Percentiles rank a stretch among this genome's conserved stretches.
These are phyloP conservation scores for Conus ventricosus DNA, from an alignment of 1,140 invertebrate genomes.

Conservation along the genomic window DNA sequence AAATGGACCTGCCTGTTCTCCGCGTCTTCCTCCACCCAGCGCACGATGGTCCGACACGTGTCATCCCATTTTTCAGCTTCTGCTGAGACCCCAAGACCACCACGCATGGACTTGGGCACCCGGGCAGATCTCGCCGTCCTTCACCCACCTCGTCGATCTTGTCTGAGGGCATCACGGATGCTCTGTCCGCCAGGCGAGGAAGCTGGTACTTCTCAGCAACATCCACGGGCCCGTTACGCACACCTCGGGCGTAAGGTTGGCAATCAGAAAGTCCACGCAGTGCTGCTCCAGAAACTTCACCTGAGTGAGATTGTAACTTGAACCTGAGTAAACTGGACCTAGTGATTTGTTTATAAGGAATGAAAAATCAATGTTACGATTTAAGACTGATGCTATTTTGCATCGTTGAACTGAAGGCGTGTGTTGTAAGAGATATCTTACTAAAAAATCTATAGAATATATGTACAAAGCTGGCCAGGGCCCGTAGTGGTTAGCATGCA, in stretches of 20 bases:
- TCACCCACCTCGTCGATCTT: not conserved
- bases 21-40: not conserved
- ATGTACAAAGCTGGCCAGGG: no score
- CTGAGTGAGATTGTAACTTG: not conserved
- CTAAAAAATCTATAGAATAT: no score
- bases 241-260: not conserved
- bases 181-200: not conserved
- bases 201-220: slow-evolving; percentile 12
- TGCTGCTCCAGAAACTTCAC: slow-evolving; percentile 22
- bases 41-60: slow-evolving; percentile 3
- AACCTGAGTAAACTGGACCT: no score
- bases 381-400: no score
- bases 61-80: slow-evolving; percentile 18
- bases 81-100: not conserved
- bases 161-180: not conserved
- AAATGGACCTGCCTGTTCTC: slow-evolving; percentile 8
- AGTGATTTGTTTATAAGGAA: no score
- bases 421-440: no score
- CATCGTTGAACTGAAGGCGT: no score
- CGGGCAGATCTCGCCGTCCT: not conserved
- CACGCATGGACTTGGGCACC: slow-evolving; percentile 4
- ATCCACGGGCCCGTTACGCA: slow-evolving; percentile 18
- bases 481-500: no score
- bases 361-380: no score
- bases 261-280: not conserved